Evolutionary conservation across 2,888 invertebrate genomes (phyloP).

Genomic region (Scaptomyza parva): DNA sequence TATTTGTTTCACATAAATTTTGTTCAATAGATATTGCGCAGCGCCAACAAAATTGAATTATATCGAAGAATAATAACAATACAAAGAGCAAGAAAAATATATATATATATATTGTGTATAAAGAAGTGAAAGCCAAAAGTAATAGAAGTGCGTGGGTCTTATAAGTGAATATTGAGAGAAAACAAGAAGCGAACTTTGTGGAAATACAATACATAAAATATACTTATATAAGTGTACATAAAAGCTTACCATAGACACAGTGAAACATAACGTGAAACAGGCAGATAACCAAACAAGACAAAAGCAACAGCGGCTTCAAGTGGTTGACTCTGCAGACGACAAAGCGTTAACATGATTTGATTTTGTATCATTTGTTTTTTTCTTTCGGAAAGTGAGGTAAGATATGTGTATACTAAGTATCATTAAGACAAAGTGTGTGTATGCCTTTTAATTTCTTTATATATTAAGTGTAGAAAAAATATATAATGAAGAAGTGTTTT

Average conservation of each 20-base stretch:
- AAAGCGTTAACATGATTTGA: constrained; percentile 71
- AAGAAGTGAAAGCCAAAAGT: constrained; percentile 48
- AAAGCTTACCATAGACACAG: constrained; percentile 45
- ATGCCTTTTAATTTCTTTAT: too few species aligned
- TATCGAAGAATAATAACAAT: constrained; percentile 55
- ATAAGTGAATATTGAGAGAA: constrained; percentile 25
- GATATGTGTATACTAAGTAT: constrained; percentile 13
- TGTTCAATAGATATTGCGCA: constrained; percentile 39
- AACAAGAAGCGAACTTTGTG: constrained; percentile 31
- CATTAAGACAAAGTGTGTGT: background rate
- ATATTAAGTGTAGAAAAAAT: too few species aligned
- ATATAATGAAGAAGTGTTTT: too few species aligned
- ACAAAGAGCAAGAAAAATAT: constrained; percentile 29
- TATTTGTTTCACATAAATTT: constrained; percentile 50
- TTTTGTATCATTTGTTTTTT: constrained; percentile 26
- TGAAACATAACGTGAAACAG: constrained; percentile 26
- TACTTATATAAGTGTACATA: constrained; percentile 37
- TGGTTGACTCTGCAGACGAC: constrained; percentile 52
- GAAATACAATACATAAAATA: constrained; percentile 51
- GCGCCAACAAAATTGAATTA: constrained; percentile 54
- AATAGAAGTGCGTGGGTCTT: constrained; percentile 30
- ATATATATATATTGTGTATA: constrained; percentile 6
- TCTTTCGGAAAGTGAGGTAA: constrained; percentile 54
- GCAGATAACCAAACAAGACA: constrained; percentile 9
- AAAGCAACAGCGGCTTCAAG: constrained; percentile 30